Base-by-base conservation (phyloP, 2,797 vertebrate genomes). In the Carapus acus region DNA sequence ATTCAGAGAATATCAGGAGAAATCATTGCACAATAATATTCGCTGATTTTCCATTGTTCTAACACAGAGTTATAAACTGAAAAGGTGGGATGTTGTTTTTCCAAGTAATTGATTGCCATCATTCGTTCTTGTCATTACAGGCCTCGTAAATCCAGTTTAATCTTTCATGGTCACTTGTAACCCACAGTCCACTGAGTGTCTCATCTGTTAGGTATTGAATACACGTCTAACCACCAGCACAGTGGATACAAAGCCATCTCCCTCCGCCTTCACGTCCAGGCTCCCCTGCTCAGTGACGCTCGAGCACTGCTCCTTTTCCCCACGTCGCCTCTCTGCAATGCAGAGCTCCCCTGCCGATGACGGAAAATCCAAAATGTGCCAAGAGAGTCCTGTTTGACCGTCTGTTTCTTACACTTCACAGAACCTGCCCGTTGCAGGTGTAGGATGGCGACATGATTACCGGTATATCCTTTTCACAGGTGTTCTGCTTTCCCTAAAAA, bases 261-360 rank as follows among this genome's bases (percentile, higher is more conserved):
- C n/a, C n/a, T 56, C 45, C 39, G 47, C 23, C 37, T 38, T 54
- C 48, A 51, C 42, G 8, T 49, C 62, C 70, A 49, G 29, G 67
- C 43, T 57, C 69, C 57, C 62, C 59, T 67, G 63, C 60, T 73
- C 69, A 37, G 66, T 38, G n/a, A 61, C n/a, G n/a, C n/a, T n/a
- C n/a, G n/a, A n/a, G n/a, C n/a, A n/a, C 57, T 27, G 50, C 31
- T 37, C 37, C 46, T 54, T 33, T 8, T 65, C 64, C 59, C 63
- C 39, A 9, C 54, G 52, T 47, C n/a, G 29, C 61, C 78, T 58
- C 76, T 82, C 85, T 86, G 86, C 87, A 89, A 81, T 87, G 87
- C 87, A 87, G 87, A 85, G 86, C 71, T 86, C 84, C 81, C 83
- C 77, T 65, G 78, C 79, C 80, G 83, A 87, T 83, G 76, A 76